A percentile compares a stretch with the other conserved stretches of the same genome.
Evolutionary conservation across 2,888 invertebrate genomes (phyloP).

Genomic region (Oasisia sp.): DNA sequence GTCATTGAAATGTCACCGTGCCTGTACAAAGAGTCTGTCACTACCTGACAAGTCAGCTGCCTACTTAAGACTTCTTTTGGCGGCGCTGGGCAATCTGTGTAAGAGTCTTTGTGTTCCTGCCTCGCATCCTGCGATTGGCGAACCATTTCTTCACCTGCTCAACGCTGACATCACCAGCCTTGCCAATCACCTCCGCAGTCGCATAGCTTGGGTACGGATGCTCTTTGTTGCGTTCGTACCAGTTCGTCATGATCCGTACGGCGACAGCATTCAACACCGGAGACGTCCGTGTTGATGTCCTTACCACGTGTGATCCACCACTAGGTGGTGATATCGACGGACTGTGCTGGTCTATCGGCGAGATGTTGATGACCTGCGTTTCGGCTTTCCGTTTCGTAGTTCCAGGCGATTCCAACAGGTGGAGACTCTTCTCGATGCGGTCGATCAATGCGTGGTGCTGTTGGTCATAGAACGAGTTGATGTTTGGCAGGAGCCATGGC

Average conservation of each 20-base stretch:
- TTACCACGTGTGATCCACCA: neutral
- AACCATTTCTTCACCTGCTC: conserved; percentile 62
- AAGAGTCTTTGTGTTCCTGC: conserved; percentile 32
- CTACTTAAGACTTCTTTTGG: neutral
- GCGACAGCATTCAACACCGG: conserved; percentile 18
- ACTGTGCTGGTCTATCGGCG: neutral
- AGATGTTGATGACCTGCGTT: neutral
- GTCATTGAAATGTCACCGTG: neutral
- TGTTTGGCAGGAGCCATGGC: neutral
- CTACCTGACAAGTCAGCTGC: neutral
- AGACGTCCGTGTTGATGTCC: neutral
- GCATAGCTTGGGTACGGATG: conserved; percentile 58
- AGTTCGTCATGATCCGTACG: conserved; percentile 49
- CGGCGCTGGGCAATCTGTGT: neutral
- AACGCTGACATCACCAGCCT: conserved; percentile 51
- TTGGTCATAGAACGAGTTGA: neutral
- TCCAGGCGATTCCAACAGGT: neutral
- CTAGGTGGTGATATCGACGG: neutral
- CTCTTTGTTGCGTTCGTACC: conserved; percentile 52
- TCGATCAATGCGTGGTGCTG: neutral
- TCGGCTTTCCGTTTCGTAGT: neutral
- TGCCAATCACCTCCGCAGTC: conserved; percentile 52
- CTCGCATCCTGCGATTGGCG: conserved; percentile 55
- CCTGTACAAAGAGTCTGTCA: neutral
- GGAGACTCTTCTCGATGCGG: conserved; percentile 17